Conservation (phyloP, 2,113 vertebrate genomes). For the Indicator indicator region DNA sequence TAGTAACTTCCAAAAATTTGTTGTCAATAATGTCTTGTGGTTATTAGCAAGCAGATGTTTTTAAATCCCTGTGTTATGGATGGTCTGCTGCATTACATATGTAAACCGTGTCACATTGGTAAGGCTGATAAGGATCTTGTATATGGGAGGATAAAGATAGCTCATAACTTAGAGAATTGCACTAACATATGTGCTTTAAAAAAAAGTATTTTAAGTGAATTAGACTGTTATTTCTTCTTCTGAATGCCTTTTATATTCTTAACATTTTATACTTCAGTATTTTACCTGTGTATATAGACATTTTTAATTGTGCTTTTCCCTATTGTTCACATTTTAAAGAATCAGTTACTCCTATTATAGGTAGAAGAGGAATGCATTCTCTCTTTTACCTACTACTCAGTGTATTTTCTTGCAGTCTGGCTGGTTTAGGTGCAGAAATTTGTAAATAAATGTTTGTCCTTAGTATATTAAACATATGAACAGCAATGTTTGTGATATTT, state of each 20-base stretch:
- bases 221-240: background rate
- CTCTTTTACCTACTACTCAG: background rate
- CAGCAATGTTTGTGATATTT: conserved; percentile 49
- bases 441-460: conserved; percentile 71
- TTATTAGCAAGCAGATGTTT: background rate
- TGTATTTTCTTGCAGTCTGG: background rate
- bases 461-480: conserved; percentile 60
- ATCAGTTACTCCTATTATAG: background rate
- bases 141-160: background rate
- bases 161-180: background rate
- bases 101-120: background rate
- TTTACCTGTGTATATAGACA: background rate
- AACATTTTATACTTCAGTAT: background rate
- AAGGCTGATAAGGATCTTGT: background rate
- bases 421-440: conserved; percentile 29
- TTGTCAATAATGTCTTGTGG: background rate
- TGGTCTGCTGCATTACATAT: background rate
- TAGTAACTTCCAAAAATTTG: background rate
- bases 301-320: background rate
- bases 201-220: background rate
- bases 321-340: background rate
- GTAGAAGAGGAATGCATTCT: background rate
- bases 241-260: background rate
- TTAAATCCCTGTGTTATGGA: background rate
- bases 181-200: background rate